Conservation (phyloP, 2,113 vertebrate species). For the Lophura nycthemera region DNA sequence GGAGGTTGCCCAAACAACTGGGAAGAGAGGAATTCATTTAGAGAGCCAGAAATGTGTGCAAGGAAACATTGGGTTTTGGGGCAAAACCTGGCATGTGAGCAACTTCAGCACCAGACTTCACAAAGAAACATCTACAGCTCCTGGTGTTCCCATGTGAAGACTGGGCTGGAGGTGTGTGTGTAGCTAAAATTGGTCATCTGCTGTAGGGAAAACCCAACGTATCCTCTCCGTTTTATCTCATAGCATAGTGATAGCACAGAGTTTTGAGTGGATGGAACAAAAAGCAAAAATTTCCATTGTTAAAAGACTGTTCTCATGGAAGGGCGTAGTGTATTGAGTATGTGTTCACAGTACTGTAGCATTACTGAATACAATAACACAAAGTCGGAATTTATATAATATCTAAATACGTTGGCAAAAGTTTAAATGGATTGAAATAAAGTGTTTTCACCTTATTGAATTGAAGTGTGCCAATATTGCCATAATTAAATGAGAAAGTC, state of each 20-base stretch:
- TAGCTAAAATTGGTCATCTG: background rate
- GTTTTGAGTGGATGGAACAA: background rate
- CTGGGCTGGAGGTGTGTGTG: background rate
- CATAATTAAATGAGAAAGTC: slow-evolving; percentile 40
- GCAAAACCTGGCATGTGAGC: background rate
- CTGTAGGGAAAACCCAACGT: background rate
- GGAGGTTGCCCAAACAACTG: background rate
- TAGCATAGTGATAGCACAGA: background rate
- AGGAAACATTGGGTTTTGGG: background rate
- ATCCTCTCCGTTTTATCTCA: background rate
- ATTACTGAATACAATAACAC: background rate
- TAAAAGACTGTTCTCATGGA: background rate
- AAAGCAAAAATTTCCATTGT: background rate
- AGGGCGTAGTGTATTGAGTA: background rate
- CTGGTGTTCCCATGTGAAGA: background rate
- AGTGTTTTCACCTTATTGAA: slow-evolving; percentile 28
- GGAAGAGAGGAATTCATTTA: fast-evolving
- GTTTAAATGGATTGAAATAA: slow-evolving; percentile 35
- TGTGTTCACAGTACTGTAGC: background rate
- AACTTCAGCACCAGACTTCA: background rate
- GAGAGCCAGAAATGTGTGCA: background rate
- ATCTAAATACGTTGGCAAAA: slow-evolving; percentile 15
- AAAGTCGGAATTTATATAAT: slow-evolving; percentile 28
- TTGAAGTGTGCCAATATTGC: slow-evolving; percentile 9
- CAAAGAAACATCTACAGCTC: background rate